Evolutionary conservation across 1,140 invertebrate species (phyloP).

Genomic region (Zaprionus camerounensis): DNA sequence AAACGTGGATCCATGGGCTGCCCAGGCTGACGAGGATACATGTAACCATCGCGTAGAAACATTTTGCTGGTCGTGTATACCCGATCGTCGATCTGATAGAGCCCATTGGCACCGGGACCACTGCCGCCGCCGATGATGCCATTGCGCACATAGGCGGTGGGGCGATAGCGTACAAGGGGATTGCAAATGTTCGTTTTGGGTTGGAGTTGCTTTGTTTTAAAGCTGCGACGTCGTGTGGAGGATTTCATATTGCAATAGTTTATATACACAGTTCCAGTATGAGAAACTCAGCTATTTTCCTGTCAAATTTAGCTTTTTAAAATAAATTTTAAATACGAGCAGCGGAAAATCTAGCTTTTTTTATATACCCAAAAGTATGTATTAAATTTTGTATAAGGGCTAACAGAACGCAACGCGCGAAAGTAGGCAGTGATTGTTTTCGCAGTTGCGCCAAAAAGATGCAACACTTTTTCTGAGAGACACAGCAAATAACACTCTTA

Average conservation of each 20-base stretch:
- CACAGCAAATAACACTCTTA: not conserved
- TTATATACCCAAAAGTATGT: conserved; percentile 13
- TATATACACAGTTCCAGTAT: too few relatives aligned
- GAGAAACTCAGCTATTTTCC: too few relatives aligned
- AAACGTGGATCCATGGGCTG: conserved; percentile 81
- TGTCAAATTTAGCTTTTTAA: too few relatives aligned
- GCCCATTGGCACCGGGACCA: conserved; percentile 72
- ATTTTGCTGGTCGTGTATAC: conserved; percentile 81
- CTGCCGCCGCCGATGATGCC: conserved; percentile 76
- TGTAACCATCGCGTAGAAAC: conserved; percentile 80
- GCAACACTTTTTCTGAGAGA: conserved; percentile 23
- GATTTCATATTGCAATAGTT: conserved; percentile 56
- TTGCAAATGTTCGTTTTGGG: conserved; percentile 68
- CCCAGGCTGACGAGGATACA: conserved; percentile 81
- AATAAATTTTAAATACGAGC: too few relatives aligned
- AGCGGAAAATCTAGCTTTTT: not conserved
- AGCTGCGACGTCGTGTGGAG: conserved; percentile 75
- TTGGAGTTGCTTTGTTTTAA: conserved; percentile 68
- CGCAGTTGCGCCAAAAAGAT: conserved; percentile 23
- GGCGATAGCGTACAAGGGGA: conserved; percentile 72
- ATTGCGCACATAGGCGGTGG: conserved; percentile 75
- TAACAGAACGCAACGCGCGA: not conserved
- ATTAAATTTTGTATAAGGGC: not conserved
- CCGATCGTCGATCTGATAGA: conserved; percentile 79
- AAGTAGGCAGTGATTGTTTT: conserved; percentile 38